Base-by-base conservation (phyloP, 2,797 vertebrate species). In the Tenualosa ilisha region DNA sequence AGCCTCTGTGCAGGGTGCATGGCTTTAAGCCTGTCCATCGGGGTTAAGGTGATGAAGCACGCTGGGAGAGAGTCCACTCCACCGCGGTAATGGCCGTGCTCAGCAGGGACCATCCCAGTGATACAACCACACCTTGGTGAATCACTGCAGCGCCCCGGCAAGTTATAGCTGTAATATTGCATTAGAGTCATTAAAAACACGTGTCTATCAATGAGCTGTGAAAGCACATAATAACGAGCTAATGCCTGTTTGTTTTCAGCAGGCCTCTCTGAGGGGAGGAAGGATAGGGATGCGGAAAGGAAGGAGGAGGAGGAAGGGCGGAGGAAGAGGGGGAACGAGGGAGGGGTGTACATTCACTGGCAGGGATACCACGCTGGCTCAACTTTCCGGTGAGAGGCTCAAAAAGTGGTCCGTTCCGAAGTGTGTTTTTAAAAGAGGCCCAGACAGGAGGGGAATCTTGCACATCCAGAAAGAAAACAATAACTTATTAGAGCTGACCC, bases 131-230 rank as follows among this genome's bases (percentile, higher is more conserved):
- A 6, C 49, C 26, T 79, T 53, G 4, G 9, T 22, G 37, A 79
- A 43, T 79, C 72, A 79, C 37, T 43, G 68, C 5, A 20, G 72
- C 17, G 37, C 72, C 2, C 17, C 40, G 40, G 72, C 72, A 20
- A 79, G 72, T 79, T 40, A 79, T 46, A 81, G 82, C 46, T 84
- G 56, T 88, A 81, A 85, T 86, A 54, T 85, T 82, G 84, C 82
- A 85, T 53, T 83, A 88, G 82, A 84, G 51, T 40, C 85, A 87
- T 88, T 87, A 83, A 82, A 89, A 89, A 85, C 84, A 84, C 81
- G 85, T 51, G 56, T 85, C 56, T 86, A 85, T 90, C 86, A 90
- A 84, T 85, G 86, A 90, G 85, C 88, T 90, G 88, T 88, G 86
- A 87, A 90, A 86, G 85, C 50, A 83, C 83, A 31, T 24, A 85